Conservation (phyloP, 2,888 invertebrate species). For the Cheilosia soror region DNA sequence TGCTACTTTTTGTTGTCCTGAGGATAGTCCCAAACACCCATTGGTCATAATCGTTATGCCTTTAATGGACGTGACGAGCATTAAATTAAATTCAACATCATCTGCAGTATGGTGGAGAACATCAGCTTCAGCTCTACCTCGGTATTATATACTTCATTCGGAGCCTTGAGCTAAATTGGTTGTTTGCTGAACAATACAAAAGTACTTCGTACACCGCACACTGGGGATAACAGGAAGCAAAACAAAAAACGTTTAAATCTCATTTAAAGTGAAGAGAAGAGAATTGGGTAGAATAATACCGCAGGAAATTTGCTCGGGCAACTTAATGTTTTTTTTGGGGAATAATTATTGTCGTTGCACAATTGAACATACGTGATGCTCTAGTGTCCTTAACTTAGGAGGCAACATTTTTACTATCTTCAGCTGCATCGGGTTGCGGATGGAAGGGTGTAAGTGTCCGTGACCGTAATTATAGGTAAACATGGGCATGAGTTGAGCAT, state of each 20-base stretch:
- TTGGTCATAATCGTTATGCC: constrained; percentile 74
- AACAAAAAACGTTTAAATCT: constrained; percentile 54
- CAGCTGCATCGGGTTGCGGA: constrained; percentile 39
- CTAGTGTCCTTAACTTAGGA: constrained; percentile 41
- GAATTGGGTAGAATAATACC: constrained; percentile 22
- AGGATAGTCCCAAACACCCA: constrained; percentile 58
- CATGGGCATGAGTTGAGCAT: constrained; percentile 3
- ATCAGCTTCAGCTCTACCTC: constrained; percentile 20
- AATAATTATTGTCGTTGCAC: constrained; percentile 63
- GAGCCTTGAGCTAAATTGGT: constrained; percentile 71
- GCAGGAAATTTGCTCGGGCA: constrained; percentile 29
- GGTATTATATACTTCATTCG: constrained; percentile 50
- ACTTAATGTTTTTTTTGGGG: constrained; percentile 18
- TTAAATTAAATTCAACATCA: constrained; percentile 74
- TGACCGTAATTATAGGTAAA: constrained; percentile 69
- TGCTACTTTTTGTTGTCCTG: constrained; percentile 33
- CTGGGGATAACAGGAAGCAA: constrained; percentile 49
- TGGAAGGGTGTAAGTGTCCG: constrained; percentile 47
- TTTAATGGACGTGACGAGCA: constrained; percentile 72
- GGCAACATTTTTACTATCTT: constrained; percentile 11
- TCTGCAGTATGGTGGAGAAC: constrained; percentile 57
- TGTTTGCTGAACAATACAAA: constrained; percentile 69
- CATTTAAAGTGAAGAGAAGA: constrained; percentile 31
- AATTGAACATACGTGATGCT: constrained; percentile 63
- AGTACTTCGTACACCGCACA: constrained; percentile 31